Conservation (phyloP, 2,113 vertebrate species). For the Chamaea fasciata region DNA sequence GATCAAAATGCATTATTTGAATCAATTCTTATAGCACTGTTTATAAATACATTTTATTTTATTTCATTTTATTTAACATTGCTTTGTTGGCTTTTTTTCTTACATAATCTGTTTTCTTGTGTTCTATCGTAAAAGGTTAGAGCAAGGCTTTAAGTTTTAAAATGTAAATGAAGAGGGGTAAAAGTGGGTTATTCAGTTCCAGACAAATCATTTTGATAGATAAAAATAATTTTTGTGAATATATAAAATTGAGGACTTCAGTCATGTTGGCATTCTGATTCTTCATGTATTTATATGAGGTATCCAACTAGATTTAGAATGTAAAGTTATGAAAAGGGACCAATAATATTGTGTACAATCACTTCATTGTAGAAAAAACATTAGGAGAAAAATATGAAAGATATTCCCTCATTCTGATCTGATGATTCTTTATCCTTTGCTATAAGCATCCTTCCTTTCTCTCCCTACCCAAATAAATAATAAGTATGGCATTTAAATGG, state of each 20-base stretch:
- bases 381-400: neutral
- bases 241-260: neutral
- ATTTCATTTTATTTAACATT: neutral
- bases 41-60: neutral
- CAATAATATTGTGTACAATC: neutral
- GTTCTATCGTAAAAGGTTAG: accelerated
- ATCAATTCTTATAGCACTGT: neutral
- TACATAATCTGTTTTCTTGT: neutral
- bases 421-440: neutral
- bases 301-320: neutral
- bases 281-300: neutral
- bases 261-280: neutral
- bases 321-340: neutral
- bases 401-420: neutral
- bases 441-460: neutral
- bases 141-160: accelerated
- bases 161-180: neutral
- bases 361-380: neutral
- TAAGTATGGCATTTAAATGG: neutral
- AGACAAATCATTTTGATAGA: neutral
- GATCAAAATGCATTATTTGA: neutral
- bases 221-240: neutral
- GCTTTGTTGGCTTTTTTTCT: accelerated
- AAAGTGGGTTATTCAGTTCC: neutral
- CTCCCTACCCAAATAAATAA: neutral